Base-by-base conservation (phyloP, 1,140 invertebrate genomes). In the Euborellia annulipes region DNA sequence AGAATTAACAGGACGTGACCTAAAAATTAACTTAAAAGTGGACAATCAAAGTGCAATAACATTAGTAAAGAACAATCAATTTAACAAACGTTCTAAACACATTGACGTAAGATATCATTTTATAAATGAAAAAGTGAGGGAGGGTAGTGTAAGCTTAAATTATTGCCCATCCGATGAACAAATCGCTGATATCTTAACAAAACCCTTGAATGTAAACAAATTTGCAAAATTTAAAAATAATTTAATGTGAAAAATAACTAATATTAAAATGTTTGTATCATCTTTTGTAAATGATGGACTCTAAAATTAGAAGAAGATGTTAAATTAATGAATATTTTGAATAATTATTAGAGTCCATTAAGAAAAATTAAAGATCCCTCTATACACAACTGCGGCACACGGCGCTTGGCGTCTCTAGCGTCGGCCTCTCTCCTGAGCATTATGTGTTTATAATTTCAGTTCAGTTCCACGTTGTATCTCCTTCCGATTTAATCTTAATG, bases 1-100 rank as follows among this genome's bases (percentile, higher is more conserved):
- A 22, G 40, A 41, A 18, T 17, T 38, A 14, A 14, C 19, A n/a
- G 36, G 36, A 8, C 8, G 19, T 8, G 36, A 38, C 14, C 14
- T 38, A 18, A 38, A 14, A 13, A 19, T 4, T 17, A n/a, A 13
- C 7, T 19, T 38, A 7, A n/a, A 41, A 18, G 40, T 41, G 14
- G 40, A 41, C 40, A 41, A 41, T 41, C 17, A 3, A 23, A 41
- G 40, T 41, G 40, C n/a, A n/a, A n/a, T n/a, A n/a, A n/a, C 40
- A 4, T 7, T 41, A n/a, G 4, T 14, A n/a, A 38, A 38, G 13
- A 38, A 4, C 13, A 19, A 19, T 4, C 4, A 17, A 19, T 4
- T 38, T 14, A 18, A 32, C 40, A 30, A 20, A 16, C n/a, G 40
- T n/a, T 43, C 41, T 8, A 43, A 43, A 8, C 41, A 43, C 23